Evolutionary conservation across 2,888 invertebrate species (phyloP).

Genomic region (Junonia oenone): DNA sequence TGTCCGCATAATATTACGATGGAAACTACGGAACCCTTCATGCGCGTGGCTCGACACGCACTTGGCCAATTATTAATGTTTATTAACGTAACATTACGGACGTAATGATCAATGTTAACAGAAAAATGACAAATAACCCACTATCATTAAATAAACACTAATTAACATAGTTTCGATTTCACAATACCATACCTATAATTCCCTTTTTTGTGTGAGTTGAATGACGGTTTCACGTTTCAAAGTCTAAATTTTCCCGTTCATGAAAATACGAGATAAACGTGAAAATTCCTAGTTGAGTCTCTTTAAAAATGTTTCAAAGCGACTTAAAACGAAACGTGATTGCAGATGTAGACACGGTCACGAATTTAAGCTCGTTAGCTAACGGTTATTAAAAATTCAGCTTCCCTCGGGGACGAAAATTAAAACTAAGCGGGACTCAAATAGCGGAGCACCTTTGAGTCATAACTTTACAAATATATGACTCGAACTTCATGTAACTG

Average conservation of each 20-base stretch:
- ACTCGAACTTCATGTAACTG: neutral
- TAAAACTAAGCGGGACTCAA: neutral
- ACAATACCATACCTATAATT: no score
- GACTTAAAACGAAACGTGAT: neutral
- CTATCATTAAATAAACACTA: no score
- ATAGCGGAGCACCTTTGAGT: neutral
- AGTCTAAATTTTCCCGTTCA: neutral
- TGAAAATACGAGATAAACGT: neutral
- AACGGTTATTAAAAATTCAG: slow-evolving; percentile 17
- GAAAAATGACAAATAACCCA: no score
- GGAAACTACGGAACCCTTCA: no score
- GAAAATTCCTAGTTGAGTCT: neutral
- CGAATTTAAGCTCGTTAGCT: slow-evolving; percentile 15
- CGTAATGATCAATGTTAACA: neutral
- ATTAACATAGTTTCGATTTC: no score
- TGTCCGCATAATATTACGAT: no score
- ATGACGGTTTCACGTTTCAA: neutral
- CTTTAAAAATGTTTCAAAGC: neutral
- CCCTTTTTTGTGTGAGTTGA: neutral
- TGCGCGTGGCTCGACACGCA: no score
- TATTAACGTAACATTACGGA: neutral
- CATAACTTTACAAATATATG: neutral
- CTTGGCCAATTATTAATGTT: no score
- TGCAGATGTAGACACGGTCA: neutral
- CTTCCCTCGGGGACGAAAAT: neutral